phyloP scores from a whole-genome alignment of 2,888 invertebrate species.

The Pollenia amentaria region DNA sequence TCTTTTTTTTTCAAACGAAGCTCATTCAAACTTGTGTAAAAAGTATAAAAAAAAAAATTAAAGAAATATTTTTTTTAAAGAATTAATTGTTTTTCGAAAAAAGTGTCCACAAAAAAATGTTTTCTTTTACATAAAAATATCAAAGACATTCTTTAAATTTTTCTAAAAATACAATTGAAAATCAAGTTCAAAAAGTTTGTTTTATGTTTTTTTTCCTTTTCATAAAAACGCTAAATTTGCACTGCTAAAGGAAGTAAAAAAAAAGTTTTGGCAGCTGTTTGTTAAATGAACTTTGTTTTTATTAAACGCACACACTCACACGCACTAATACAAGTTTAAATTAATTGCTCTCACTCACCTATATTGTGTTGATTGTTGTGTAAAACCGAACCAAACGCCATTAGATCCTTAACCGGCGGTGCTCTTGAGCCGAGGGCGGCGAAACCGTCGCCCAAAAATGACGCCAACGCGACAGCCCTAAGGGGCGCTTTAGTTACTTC shows the following conservation, averaged over 20 bases:
- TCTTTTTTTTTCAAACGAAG: no score
- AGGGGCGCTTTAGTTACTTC: slow-evolving; percentile 85
- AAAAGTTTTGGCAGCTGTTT: slow-evolving; percentile 41
- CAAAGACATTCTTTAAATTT: not conserved
- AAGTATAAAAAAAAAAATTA: no score
- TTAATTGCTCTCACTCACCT: slow-evolving; percentile 78
- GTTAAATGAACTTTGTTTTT: not conserved
- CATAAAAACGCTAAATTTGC: not conserved
- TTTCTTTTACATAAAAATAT: no score
- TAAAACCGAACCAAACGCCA: slow-evolving; percentile 85
- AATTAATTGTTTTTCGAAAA: no score
- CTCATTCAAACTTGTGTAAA: no score
- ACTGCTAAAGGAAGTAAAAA: not conserved
- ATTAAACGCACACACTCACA: not conserved
- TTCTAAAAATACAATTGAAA: not conserved
- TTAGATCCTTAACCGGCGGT: slow-evolving; percentile 85
- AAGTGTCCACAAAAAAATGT: no score
- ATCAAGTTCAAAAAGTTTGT: slow-evolving; percentile 51
- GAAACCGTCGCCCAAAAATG: slow-evolving; percentile 85
- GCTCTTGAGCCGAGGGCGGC: slow-evolving; percentile 85
- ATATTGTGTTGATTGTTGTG: slow-evolving; percentile 85
- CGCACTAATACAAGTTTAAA: no score
- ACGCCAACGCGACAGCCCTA: slow-evolving; percentile 85
- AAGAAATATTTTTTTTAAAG: no score
- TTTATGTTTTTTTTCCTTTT: not conserved